These are phyloP conservation scores for Caenorhabditis sp. DNA, from an alignment of 2,888 invertebrate genomes.

Conservation along the genomic window DNA sequence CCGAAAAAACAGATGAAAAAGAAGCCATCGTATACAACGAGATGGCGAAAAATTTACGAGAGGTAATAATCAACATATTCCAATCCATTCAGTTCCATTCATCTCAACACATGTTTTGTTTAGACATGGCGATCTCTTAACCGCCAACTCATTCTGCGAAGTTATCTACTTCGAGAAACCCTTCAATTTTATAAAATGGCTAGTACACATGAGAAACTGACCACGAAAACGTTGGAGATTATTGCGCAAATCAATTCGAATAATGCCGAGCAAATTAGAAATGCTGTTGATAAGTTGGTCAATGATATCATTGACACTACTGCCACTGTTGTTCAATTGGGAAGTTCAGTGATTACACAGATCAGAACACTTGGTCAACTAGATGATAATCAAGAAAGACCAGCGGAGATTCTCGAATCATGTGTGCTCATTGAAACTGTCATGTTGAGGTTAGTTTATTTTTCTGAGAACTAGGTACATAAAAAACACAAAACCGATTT, in stretches of 20 bases:
- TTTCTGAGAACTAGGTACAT: too few relatives aligned
- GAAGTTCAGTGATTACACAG: constrained; percentile 78
- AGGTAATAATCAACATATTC: constrained; percentile 38
- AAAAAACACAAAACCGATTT: too few relatives aligned
- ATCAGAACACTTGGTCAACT: constrained; percentile 81
- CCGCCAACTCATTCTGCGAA: constrained; percentile 81
- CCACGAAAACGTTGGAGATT: constrained; percentile 31
- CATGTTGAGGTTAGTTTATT: constrained; percentile 58
- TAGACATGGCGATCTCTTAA: constrained; percentile 83
- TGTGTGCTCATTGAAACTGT: constrained; percentile 73
- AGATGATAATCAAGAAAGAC: constrained; percentile 78
- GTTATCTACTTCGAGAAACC: constrained; percentile 81
- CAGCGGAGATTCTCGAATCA: constrained; percentile 74
- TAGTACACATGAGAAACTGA: constrained; percentile 68
- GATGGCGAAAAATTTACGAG: constrained; percentile 48
- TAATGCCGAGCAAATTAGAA: constrained; percentile 21
- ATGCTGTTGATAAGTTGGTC: constrained; percentile 27
- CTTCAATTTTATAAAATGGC: constrained; percentile 79
- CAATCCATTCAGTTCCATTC: constrained; percentile 2
- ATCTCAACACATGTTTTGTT: constrained; percentile 24
- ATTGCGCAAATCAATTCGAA: constrained; percentile 25
- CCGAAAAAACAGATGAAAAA: constrained; percentile 76
- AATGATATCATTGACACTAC: constrained; percentile 79
- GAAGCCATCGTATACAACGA: constrained; percentile 55
- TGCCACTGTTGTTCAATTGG: constrained; percentile 83